Conservation (phyloP, 2,797 vertebrate genomes). For the Lutjanus argentimaculatus region DNA sequence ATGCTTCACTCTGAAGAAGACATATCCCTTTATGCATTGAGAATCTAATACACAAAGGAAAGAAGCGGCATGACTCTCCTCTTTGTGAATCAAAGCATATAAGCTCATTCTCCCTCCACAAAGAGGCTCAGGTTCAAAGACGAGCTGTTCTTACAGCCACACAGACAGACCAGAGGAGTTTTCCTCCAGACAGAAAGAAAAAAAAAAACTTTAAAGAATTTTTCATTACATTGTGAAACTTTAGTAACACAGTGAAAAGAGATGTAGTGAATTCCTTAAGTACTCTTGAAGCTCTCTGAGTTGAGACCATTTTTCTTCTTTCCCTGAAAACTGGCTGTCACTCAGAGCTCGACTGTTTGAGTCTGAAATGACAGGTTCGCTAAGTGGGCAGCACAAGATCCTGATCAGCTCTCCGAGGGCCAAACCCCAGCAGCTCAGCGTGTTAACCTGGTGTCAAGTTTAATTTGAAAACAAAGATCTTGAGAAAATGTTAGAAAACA, state of each 20-base stretch:
- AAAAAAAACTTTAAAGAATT: neutral
- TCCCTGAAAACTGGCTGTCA: slow-evolving; percentile 5
- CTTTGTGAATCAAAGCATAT: slow-evolving; percentile 32
- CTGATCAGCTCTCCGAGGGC: neutral
- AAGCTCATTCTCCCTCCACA: slow-evolving; percentile 20
- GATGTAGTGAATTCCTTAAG: neutral
- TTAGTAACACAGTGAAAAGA: neutral
- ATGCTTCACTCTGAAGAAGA: neutral
- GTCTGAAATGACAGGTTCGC: slow-evolving; percentile 9
- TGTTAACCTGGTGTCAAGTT: neutral
- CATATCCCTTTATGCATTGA: neutral
- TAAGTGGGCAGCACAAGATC: neutral
- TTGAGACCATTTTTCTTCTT: neutral
- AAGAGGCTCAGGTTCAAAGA: slow-evolving; percentile 32
- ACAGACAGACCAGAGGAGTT: neutral
- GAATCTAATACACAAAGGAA: slow-evolving; percentile 16
- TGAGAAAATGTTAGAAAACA: neutral
- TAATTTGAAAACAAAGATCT: neutral
- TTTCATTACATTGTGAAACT: slow-evolving; percentile 7
- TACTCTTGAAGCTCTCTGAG: neutral
- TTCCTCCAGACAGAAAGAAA: neutral
- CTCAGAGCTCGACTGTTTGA: slow-evolving; percentile 10
- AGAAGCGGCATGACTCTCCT: neutral
- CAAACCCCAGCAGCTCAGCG: neutral
- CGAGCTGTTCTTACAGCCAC: slow-evolving; percentile 1